phyloP scores from a whole-genome alignment of 2,113 vertebrate genomes.

The Pseudolaguvia tuberculata region DNA sequence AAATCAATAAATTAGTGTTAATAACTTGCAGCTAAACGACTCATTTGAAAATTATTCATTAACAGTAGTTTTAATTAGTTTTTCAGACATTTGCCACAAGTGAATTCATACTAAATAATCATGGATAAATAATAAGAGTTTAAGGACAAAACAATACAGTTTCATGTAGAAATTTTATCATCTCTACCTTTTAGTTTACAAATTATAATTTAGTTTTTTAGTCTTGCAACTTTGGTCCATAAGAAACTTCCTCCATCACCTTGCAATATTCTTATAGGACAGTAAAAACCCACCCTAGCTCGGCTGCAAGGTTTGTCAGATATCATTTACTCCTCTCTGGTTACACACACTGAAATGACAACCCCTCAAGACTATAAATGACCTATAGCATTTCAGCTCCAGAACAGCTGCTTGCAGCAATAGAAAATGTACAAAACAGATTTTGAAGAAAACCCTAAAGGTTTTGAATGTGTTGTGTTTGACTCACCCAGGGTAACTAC shows the following conservation, averaged over 20 bases:
- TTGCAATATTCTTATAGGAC: neutral
- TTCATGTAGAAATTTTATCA: neutral
- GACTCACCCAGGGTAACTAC: slow-evolving; percentile 91
- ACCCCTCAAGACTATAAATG: neutral
- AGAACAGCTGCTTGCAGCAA: neutral
- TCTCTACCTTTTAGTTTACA: too few species aligned
- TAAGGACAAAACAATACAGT: neutral
- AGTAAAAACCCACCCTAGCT: too few species aligned
- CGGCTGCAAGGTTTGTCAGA: neutral
- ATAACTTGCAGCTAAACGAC: neutral
- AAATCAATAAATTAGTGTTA: neutral
- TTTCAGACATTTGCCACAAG: neutral
- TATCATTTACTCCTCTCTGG: neutral
- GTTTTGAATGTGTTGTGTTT: neutral
- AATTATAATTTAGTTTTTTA: neutral
- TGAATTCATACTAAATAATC: neutral
- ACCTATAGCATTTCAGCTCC: neutral
- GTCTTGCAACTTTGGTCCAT: neutral
- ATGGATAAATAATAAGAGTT: neutral
- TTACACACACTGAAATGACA: neutral
- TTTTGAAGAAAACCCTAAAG: neutral
- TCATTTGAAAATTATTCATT: neutral
- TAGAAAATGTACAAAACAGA: neutral
- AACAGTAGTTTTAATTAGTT: too few species aligned
- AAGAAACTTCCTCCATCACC: neutral